Conservation (phyloP, 2,888 invertebrate genomes). For the Epinotia nisella region DNA sequence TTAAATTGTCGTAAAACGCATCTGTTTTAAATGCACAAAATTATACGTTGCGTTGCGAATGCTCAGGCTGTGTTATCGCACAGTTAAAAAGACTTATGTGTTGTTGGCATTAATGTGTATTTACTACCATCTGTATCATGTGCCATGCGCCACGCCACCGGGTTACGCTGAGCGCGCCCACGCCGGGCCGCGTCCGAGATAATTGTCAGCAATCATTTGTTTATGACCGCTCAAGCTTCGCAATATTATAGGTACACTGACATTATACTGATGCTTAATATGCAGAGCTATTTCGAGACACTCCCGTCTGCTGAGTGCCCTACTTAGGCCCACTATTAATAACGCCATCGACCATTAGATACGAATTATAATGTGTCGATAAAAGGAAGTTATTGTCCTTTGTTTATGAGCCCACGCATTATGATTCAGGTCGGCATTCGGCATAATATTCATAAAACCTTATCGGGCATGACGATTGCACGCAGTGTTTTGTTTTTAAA, state of each 20-base stretch:
- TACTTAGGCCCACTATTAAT: constrained; percentile 56
- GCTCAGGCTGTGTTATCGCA: background rate
- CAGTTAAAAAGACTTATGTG: constrained; percentile 5
- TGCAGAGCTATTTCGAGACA: constrained; percentile 71
- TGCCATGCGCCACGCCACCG: constrained; percentile 47
- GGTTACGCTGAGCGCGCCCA: constrained; percentile 49
- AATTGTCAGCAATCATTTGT: constrained; percentile 76
- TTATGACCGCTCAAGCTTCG: constrained; percentile 69
- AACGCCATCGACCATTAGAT: constrained; percentile 41
- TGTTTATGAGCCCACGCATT: constrained; percentile 40
- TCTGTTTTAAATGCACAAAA: constrained; percentile 34
- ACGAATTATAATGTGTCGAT: constrained; percentile 38
- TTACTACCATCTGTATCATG: background rate
- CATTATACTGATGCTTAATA: constrained; percentile 49
- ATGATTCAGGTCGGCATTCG: constrained; percentile 31
- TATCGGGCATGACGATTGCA: constrained; percentile 28
- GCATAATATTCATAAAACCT: constrained; percentile 24
- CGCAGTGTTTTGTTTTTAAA: constrained; percentile 25
- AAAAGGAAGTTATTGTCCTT: constrained; percentile 42
- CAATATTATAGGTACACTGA: constrained; percentile 54
- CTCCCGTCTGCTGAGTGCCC: constrained; percentile 61
- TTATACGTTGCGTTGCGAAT: constrained; percentile 19
- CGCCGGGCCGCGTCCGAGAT: constrained; percentile 48
- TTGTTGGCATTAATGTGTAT: background rate
- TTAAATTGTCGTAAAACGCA: constrained; percentile 39